Evolutionary conservation across 2,888 invertebrate species (phyloP).

Genomic region (Drosophila anomalata): DNA sequence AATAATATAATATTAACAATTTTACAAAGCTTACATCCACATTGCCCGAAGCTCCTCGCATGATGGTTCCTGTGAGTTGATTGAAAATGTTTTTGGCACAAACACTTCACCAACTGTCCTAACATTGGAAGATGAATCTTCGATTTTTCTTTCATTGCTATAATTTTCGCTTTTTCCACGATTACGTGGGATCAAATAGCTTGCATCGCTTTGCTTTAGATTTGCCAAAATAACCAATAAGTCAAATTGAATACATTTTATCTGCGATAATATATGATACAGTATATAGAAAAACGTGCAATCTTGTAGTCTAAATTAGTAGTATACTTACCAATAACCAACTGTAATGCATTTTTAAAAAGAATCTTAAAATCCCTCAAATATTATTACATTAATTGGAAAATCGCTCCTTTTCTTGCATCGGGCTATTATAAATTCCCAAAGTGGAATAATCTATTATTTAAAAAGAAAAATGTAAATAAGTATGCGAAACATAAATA

Average conservation of each 20-base stretch:
- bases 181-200: conserved; percentile 49
- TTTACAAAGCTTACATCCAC: conserved; percentile 89
- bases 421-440: conserved; percentile 11
- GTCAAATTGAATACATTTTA: conserved; percentile 46
- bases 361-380: conserved; percentile 3
- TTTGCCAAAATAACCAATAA: conserved; percentile 51
- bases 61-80: conserved; percentile 87
- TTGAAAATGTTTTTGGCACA: conserved; percentile 79
- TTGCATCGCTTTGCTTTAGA: conserved; percentile 47
- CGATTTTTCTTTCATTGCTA: conserved; percentile 50
- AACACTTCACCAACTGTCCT: conserved; percentile 76
- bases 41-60: conserved; percentile 95
- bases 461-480: background rate
- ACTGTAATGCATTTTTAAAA: conserved; percentile 15
- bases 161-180: conserved; percentile 49
- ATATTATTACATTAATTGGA: background rate
- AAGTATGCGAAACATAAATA: background rate
- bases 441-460: background rate
- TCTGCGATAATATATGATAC: conserved; percentile 39
- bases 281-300: background rate
- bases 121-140: conserved; percentile 25
- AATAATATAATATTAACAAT: background rate
- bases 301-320: too few species aligned
- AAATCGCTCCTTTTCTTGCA: conserved; percentile 7
- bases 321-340: conserved; percentile 10